Conservation (phyloP, 2,888 invertebrate species). For the Drosophila suboccidentalis region DNA sequence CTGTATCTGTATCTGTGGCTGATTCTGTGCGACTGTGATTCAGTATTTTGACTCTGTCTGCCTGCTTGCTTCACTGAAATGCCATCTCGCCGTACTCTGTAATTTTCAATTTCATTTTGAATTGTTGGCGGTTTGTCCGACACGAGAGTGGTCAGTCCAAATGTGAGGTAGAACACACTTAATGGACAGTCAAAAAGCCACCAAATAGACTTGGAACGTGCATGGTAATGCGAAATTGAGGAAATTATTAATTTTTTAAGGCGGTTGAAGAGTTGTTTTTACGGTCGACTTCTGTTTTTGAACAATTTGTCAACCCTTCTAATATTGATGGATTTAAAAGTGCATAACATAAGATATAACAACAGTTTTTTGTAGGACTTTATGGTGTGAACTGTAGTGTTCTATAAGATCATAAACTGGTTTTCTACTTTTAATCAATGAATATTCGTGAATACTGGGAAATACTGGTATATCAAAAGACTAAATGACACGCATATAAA, state of each 20-base stretch:
- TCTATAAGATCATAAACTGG: neutral
- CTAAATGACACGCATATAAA: neutral
- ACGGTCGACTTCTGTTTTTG: slow-evolving; percentile 22
- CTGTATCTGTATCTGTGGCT: slow-evolving; percentile 22
- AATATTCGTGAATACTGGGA: neutral
- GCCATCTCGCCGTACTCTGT: slow-evolving; percentile 35
- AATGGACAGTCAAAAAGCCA: slow-evolving; percentile 40
- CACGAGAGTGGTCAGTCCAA: slow-evolving; percentile 10
- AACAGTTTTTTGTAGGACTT: neutral
- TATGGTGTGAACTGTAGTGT: slow-evolving; percentile 7
- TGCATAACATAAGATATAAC: neutral
- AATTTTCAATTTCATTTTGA: slow-evolving; percentile 73
- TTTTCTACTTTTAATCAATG: neutral
- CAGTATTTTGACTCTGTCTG: slow-evolving; percentile 19
- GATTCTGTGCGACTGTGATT: slow-evolving; percentile 12
- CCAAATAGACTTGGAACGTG: slow-evolving; percentile 10
- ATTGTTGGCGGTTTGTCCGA: slow-evolving; percentile 42
- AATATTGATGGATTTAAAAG: neutral
- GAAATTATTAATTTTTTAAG: slow-evolving; percentile 35
- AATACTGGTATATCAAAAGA: neutral
- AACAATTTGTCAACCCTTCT: slow-evolving; percentile 5
- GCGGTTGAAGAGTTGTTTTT: slow-evolving; percentile 44
- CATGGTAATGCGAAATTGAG: slow-evolving; percentile 29
- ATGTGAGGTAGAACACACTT: slow-evolving; percentile 43
- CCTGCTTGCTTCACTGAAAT: slow-evolving; percentile 19